Base-by-base conservation (phyloP, 2,888 invertebrate species). In the Apamea sordens region DNA sequence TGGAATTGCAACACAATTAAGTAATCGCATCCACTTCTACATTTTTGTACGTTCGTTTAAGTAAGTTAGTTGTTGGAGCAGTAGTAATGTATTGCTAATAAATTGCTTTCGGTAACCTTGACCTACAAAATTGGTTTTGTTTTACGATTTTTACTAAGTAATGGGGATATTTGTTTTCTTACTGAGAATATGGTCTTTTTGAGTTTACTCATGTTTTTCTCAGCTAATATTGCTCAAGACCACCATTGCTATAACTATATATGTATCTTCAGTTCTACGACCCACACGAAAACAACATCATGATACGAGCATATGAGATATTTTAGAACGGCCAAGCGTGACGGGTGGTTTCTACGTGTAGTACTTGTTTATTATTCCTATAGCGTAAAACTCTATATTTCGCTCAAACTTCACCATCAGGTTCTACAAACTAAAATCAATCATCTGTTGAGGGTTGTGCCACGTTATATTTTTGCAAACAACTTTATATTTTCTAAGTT, bases 1-100 rank as follows among this genome's bases (percentile, higher is more conserved):
- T 78, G 72, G 84, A 84, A 89, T 89, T 89, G 86, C 86, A 89
- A 86, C 85, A 83, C 80, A 89, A 89, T 89, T 89, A 89, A 84
- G 78, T 89, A 84, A 89, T 84, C 86, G 77, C 85, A 85, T 87
- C 78, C 65, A 61, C 80, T 82, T 44, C 73, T 69, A 71, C 71
- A 85, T 85, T 85, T 85, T 77, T 88, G 69, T 88, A 74, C 56
- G 53, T 81, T 65, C 71, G 53, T 44, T 59, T 88, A 81, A 88
- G 68, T 78, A 77, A 87, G 73, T 87, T 87, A 83, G 80, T 70
- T 80, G 67, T 65, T 82, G 41, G 74, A 63, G 21, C 41, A 13
- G 71, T 82, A 13, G 71, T 82, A 81, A 87, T 78, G 87, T 83
- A 79, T 77, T 77, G 65, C 64, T 80, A 79, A 79, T 50, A 84